Base-by-base conservation (phyloP, 2,888 invertebrate species). In the Drosophila sordidula region DNA sequence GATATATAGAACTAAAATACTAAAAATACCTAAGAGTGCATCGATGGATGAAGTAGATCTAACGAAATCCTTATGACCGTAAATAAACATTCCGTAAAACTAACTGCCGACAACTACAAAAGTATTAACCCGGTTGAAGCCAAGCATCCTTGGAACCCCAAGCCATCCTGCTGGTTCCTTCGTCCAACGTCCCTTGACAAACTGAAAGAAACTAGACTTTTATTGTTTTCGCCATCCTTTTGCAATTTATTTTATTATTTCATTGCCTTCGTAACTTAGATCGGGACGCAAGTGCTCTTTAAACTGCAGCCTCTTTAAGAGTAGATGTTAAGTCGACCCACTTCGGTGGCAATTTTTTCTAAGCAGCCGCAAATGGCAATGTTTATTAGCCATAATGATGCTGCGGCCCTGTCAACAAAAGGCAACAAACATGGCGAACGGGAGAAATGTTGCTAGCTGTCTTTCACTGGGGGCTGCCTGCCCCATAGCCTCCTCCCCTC, bases 381-480 rank as follows among this genome's bases (percentile, higher is more conserved):
- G 87, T 87, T 84, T 87, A 84, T 84, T 84, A 87, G 87, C 87
- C 86, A 80, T 84, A 84, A 84, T 84, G 84, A 84, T 85, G 84
- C 82, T 85, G 82, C 63, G 76, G 76, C 55, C 55, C 62, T 69
- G 64, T 72, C 77, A 86, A 68, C 70, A 67, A 63, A 58, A 44
- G 58, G 54, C 56, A 62, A 49, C 76, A 75, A 67, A 45, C 34
- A 50, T 55, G 14, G 44, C 58, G 54, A 64, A 51, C 34, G 67
- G 36, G 64, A 79, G 84, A 79, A 81, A 87, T 84, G 81, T 71
- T 62, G 62, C 71, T 50, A 55, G 64, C 52, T 71, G 65, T 29
- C 34, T 36, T 50, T 18, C 18, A 18, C 18, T 18, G 18, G 18
- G 2, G 18, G 18, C 18, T 18, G 18, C 18, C 18, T 18, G 18